Evolutionary conservation across 2,888 invertebrate species (phyloP).

Genomic region (Leptopterna dolabrata): DNA sequence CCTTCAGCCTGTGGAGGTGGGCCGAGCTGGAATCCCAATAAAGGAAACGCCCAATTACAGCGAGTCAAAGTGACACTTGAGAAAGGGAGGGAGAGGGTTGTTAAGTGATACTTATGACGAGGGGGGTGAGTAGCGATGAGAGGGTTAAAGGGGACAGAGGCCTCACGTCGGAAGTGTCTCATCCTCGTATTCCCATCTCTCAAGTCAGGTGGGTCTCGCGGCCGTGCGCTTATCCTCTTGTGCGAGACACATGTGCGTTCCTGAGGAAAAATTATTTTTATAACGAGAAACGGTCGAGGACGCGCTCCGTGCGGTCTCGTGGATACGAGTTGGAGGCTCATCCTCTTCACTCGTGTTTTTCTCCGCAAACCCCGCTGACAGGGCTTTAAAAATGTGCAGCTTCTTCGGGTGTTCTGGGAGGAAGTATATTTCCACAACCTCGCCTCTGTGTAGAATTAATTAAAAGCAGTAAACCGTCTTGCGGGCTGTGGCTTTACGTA

Average conservation of each 20-base stretch:
- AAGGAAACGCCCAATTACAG: slow-evolving; percentile 7
- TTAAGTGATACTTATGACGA: neutral
- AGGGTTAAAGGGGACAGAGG: neutral
- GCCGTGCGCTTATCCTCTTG: neutral
- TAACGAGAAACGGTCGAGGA: neutral
- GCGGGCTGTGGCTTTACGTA: too few relatives aligned
- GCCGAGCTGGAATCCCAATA: neutral
- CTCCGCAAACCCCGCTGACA: neutral
- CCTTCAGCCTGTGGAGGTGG: neutral
- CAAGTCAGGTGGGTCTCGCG: neutral
- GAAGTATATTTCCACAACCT: neutral
- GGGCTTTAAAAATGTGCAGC: neutral
- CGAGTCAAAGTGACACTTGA: neutral
- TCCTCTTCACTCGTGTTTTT: neutral
- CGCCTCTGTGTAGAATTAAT: too few relatives aligned
- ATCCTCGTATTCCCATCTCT: neutral
- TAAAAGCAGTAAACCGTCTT: too few relatives aligned
- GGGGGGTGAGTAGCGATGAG: neutral
- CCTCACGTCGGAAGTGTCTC: neutral
- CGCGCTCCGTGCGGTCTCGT: neutral
- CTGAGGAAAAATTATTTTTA: neutral
- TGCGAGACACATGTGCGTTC: neutral
- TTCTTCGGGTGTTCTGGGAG: neutral
- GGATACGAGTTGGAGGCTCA: neutral
- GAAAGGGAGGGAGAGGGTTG: neutral